Percentiles rank a stretch among this genome's conserved stretches.
These are phyloP conservation scores for Falco naumanni DNA, from an alignment of 2,797 vertebrate genomes.

Conservation along the genomic window DNA sequence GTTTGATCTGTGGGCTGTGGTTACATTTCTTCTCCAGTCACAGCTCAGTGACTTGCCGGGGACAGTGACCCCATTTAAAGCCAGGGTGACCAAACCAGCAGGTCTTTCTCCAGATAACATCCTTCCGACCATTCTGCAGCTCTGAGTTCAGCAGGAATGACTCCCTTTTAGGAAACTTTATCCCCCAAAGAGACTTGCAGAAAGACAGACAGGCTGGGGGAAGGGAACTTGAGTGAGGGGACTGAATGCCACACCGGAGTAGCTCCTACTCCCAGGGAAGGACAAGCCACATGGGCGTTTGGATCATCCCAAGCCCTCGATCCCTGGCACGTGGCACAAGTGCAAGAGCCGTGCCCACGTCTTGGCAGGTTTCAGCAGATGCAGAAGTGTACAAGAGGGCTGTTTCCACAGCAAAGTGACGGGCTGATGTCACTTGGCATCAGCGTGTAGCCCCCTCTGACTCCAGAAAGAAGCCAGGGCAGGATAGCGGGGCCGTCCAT, in stretches of 20 bases:
- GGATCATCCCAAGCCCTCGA: neutral
- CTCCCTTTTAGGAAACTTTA: neutral
- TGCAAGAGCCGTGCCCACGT: fast-evolving
- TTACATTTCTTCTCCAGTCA: neutral
- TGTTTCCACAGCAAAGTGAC: neutral
- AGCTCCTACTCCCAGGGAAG: neutral
- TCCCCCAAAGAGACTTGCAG: neutral
- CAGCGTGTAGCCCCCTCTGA: neutral
- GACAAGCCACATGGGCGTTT: fast-evolving
- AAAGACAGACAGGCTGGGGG: neutral
- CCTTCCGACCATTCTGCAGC: neutral
- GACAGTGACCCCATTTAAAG: neutral
- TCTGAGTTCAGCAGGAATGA: neutral
- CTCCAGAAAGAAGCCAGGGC: neutral
- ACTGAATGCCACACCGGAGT: neutral
- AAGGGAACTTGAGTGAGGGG: neutral
- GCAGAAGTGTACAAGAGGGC: neutral
- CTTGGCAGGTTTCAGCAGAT: neutral
- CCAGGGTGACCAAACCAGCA: neutral
- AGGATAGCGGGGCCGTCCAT: neutral
- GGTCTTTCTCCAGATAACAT: neutral
- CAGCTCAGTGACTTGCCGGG: neutral
- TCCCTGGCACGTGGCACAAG: neutral
- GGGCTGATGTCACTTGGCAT: neutral
- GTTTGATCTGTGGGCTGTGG: slow-evolving; percentile 48